phyloP scores from a whole-genome alignment of 2,888 invertebrate genomes.

The Scrobipalpa atriplicella region DNA sequence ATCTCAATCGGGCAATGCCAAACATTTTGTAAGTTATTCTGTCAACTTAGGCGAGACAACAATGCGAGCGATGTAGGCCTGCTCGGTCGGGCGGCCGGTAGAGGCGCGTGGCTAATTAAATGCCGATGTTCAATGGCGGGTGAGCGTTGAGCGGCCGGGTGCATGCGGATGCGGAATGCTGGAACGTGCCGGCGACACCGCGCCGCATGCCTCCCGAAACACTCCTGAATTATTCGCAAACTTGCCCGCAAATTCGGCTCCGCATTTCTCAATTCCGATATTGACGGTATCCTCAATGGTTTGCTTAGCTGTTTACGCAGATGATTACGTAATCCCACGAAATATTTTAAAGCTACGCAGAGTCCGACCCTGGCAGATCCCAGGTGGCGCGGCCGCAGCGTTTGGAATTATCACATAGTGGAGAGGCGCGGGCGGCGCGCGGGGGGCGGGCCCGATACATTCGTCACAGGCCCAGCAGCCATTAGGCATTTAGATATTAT shows the following conservation, averaged over 20 bases:
- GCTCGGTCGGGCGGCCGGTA: constrained; percentile 34
- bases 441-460: constrained; percentile 71
- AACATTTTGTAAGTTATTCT: constrained; percentile 65
- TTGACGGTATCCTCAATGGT: neutral
- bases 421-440: constrained; percentile 60
- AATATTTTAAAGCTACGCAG: constrained; percentile 32
- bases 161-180: constrained; percentile 65
- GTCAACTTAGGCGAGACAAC: constrained; percentile 63
- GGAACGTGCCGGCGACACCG: constrained; percentile 44
- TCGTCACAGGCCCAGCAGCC: constrained; percentile 83
- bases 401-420: constrained; percentile 84
- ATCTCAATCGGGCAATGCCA: constrained; percentile 48
- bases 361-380: constrained; percentile 76
- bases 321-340: neutral
- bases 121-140: constrained; percentile 65
- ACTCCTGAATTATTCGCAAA: constrained; percentile 60
- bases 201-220: constrained; percentile 38
- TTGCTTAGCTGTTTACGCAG: neutral
- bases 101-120: constrained; percentile 80
- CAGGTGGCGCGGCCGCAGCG: constrained; percentile 83
- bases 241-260: constrained; percentile 47
- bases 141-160: constrained; percentile 49
- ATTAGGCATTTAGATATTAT: constrained; percentile 84
- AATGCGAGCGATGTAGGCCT: constrained; percentile 65
- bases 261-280: constrained; percentile 18